A percentile compares a stretch with the other conserved stretches of the same genome.
These are phyloP conservation scores for Acomys russatus DNA, from an alignment of 2,797 vertebrate species.

Conservation along the genomic window DNA sequence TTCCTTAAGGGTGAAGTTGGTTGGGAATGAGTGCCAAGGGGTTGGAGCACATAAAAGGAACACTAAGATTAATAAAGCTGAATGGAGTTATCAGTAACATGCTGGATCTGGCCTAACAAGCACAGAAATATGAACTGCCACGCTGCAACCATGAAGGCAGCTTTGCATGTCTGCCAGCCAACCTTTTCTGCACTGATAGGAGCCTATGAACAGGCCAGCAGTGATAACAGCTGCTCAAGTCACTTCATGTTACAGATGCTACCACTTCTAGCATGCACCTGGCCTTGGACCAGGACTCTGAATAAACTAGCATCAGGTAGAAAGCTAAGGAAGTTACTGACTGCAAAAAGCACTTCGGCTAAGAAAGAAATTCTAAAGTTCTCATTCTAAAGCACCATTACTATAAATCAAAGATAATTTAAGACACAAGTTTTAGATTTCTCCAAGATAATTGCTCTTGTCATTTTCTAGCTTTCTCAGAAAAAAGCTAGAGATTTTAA, in stretches of 20 bases:
- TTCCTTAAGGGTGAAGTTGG: constrained; percentile 48
- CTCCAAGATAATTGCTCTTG: constrained; percentile 43
- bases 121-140: constrained; percentile 73
- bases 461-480: constrained; percentile 62
- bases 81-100: not conserved
- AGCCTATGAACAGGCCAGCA: constrained; percentile 76
- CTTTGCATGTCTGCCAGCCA: constrained; percentile 65
- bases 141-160: constrained; percentile 42
- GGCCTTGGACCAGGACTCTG: constrained; percentile 14
- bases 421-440: constrained; percentile 35
- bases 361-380: not conserved
- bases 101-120: not conserved
- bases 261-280: not conserved
- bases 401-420: constrained; percentile 55
- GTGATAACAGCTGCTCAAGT: constrained; percentile 64
- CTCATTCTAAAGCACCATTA: constrained; percentile 5
- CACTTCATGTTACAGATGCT: constrained; percentile 52
- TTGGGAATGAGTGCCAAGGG: constrained; percentile 33
- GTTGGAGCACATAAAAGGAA: constrained; percentile 29
- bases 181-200: constrained; percentile 66
- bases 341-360: constrained; percentile 20
- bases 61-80: constrained; percentile 39
- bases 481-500: not conserved
- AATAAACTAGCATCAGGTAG: constrained; percentile 21
- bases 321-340: constrained; percentile 51